Base-by-base conservation (phyloP, 2,888 invertebrate species). In the Drosophila quinaria region DNA sequence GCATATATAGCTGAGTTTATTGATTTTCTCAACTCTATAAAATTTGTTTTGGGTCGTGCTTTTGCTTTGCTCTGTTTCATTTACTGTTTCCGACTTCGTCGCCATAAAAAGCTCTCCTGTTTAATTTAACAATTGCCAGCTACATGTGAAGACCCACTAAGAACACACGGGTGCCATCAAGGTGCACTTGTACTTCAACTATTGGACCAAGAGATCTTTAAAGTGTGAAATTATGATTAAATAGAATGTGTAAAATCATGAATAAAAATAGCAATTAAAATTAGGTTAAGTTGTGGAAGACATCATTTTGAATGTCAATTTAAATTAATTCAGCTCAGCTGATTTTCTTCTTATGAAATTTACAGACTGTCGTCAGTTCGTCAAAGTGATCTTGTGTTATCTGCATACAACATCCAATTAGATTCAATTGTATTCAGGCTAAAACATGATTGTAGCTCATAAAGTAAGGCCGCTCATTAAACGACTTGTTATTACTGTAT, bases 1-100 rank as follows among this genome's bases (percentile, higher is more conserved):
- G 35, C 29, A 47, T 31, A 15, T 47, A 0, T 54, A 33, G 15
- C 35, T 29, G n/a, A 42, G 42, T 80, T 81, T 78, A 88, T 89
- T 78, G 83, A 75, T 77, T 75, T 46, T 66, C 39, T 50, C 49
- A 51, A 44, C 42, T 19, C 80, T 44, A 62, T 80, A 71, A 76
- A 80, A 25, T 9, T 56, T 47, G 39, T 39, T 49, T 47, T 47
- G 56, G 51, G 17, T 56, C 64, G 64, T 72, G 75, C 75, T 31
- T 19, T 54, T 52, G 66, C 69, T 70, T 50, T 72, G 89, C 89
- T 87, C 89, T 71, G 87, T 80, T 87, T 87, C 82, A 72, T 72
- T 84, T 75, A 55, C 70, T 51, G 46, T 58, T 62, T 44, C 68
- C 69, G 52, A 58, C 49, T 49, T 41, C 56, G 31, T 49, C 11